phyloP scores from a whole-genome alignment of 1,140 invertebrate species.

The Lepidurus apus region DNA sequence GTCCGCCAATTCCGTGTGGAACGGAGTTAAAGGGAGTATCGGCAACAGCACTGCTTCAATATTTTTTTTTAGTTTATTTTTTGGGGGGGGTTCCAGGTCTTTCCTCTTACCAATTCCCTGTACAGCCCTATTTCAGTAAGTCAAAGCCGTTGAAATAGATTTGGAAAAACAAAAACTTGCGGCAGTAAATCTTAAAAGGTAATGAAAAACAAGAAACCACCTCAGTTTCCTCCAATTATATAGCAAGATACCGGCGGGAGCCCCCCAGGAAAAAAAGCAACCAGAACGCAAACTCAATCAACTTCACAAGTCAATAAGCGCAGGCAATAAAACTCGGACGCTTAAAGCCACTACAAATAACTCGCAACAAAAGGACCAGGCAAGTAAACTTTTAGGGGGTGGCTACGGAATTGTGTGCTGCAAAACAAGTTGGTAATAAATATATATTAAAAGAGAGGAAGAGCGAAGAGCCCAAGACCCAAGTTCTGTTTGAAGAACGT shows the following conservation, averaged over 20 bases:
- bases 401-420: background rate
- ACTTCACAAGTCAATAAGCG: background rate
- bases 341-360: background rate
- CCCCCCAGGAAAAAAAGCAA: background rate
- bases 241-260: background rate
- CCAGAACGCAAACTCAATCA: background rate
- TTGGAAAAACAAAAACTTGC: too few relatives aligned
- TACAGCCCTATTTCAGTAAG: too few relatives aligned
- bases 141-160: too few relatives aligned
- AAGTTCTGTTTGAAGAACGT: conserved; percentile 1
- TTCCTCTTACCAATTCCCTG: too few relatives aligned
- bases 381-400: background rate
- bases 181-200: too few relatives aligned
- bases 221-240: too few relatives aligned
- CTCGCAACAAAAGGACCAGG: background rate
- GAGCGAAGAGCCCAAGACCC: background rate
- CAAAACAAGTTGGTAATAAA: background rate
- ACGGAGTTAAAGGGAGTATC: too few relatives aligned
- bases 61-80: too few relatives aligned
- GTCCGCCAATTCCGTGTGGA: too few relatives aligned
- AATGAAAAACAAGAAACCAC: too few relatives aligned
- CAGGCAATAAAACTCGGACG: background rate
- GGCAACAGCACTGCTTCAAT: too few relatives aligned
- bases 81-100: too few relatives aligned
- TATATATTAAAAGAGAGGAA: conserved; percentile 4